phyloP scores from a whole-genome alignment of 2,797 vertebrate species.

The Galaxias olidus region DNA sequence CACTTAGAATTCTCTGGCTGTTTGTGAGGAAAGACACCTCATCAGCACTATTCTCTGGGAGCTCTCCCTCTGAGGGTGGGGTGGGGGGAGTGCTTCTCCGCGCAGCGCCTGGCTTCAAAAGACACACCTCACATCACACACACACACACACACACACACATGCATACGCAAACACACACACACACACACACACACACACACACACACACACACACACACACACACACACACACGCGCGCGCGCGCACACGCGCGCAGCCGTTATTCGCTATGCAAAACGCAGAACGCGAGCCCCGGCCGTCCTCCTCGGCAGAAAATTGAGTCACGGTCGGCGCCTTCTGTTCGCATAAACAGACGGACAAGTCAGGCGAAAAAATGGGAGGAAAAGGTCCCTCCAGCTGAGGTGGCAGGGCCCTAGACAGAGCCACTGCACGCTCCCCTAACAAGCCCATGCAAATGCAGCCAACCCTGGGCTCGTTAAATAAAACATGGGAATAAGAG shows the following conservation, averaged over 20 bases:
- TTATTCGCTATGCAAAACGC: constrained; percentile 40
- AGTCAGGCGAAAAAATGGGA: constrained; percentile 58
- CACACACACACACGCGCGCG: neutral
- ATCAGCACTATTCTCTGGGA: constrained; percentile 68
- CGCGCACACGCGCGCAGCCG: too few species aligned
- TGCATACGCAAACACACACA: neutral
- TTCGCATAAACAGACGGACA: constrained; percentile 50
- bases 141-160: constrained; percentile 5
- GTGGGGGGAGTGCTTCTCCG: constrained; percentile 15
- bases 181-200: constrained; percentile 15
- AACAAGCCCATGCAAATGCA: constrained; percentile 64
- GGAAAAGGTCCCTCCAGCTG: constrained; percentile 52
- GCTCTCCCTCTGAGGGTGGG: constrained; percentile 45
- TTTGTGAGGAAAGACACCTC: constrained; percentile 41
- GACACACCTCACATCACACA: constrained; percentile 38
- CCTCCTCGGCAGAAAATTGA: constrained; percentile 56
- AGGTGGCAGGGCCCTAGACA: constrained; percentile 25
- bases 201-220: constrained; percentile 23
- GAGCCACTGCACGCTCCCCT: constrained; percentile 25
- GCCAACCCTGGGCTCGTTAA: constrained; percentile 53
- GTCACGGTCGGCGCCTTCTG: constrained; percentile 53
- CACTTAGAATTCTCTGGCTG: constrained; percentile 45
- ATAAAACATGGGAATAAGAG: constrained; percentile 57
- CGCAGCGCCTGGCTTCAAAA: constrained; percentile 46
- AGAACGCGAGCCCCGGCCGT: constrained; percentile 42